Conservation (phyloP, 2,113 vertebrate species). For the Anser cygnoides region DNA sequence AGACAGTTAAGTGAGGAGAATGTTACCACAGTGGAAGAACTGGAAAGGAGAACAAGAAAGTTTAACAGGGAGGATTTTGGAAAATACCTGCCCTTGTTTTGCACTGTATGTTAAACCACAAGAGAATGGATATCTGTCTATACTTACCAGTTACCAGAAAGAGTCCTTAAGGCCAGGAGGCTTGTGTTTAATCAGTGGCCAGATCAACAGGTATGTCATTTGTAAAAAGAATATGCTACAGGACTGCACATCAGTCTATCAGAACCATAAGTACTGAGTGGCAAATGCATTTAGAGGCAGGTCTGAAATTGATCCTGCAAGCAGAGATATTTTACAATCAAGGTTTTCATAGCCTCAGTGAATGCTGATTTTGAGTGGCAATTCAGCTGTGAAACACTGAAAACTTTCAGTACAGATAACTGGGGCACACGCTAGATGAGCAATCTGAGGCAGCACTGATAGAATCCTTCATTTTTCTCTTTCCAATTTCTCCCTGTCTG, state of each 20-base stretch:
- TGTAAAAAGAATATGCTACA: neutral
- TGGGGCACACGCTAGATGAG: neutral
- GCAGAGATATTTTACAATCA: neutral
- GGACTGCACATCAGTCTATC: neutral
- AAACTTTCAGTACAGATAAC: neutral
- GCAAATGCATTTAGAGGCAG: neutral
- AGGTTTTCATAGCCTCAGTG: neutral
- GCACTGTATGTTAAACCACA: neutral
- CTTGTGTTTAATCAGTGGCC: neutral
- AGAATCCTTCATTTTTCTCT: neutral
- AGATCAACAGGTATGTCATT: neutral
- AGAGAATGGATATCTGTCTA: neutral
- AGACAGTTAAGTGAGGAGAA: neutral
- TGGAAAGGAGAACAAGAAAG: neutral
- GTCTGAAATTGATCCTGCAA: neutral
- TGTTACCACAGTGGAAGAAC: neutral
- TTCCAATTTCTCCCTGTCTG: neutral
- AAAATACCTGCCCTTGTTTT: neutral
- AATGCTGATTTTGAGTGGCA: neutral
- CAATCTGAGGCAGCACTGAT: neutral
- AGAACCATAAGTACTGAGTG: neutral
- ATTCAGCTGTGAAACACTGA: neutral
- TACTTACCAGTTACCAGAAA: neutral
- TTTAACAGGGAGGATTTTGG: neutral
- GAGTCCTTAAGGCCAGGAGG: neutral